A percentile compares a stretch with the other conserved stretches of the same genome.
phyloP scores from a whole-genome alignment of 2,797 vertebrate species.

The Tokudaia tokunoshimensis region DNA sequence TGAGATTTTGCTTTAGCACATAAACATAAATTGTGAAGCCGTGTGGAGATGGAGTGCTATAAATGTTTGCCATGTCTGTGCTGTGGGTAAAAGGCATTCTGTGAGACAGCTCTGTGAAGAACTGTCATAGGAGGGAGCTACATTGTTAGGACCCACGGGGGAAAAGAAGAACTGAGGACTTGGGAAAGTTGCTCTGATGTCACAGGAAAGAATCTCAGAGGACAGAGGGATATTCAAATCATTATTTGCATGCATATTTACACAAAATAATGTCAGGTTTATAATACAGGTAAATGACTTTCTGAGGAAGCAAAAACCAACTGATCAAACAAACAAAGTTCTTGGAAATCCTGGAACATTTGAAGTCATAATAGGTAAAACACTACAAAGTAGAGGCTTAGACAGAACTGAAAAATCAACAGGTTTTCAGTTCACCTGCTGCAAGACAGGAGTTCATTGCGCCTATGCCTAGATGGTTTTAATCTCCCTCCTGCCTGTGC shows the following conservation, averaged over 20 bases:
- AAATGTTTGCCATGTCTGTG: not conserved
- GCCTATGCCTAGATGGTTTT: not conserved
- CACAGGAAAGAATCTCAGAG: not conserved
- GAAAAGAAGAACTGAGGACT: not conserved
- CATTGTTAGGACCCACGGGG: not conserved
- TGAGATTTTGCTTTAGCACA: constrained; percentile 31
- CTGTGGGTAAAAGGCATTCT: not conserved
- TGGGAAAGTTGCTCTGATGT: not conserved
- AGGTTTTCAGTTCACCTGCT: not conserved
- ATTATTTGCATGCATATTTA: not conserved
- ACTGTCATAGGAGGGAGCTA: not conserved
- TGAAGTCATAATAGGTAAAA: not conserved
- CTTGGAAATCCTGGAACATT: not conserved
- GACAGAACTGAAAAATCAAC: not conserved
- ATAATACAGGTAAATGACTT: not conserved
- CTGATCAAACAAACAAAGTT: not conserved
- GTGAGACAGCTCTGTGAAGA: not conserved
- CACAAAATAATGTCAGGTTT: not conserved
- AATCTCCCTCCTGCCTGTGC: not conserved
- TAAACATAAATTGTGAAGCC: constrained; percentile 31
- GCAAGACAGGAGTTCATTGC: not conserved
- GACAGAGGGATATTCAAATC: not conserved
- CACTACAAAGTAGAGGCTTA: not conserved
- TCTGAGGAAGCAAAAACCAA: not conserved
- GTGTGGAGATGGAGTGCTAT: not conserved